phyloP scores from a whole-genome alignment of 2,888 invertebrate species.

The Hypena proboscidalis region DNA sequence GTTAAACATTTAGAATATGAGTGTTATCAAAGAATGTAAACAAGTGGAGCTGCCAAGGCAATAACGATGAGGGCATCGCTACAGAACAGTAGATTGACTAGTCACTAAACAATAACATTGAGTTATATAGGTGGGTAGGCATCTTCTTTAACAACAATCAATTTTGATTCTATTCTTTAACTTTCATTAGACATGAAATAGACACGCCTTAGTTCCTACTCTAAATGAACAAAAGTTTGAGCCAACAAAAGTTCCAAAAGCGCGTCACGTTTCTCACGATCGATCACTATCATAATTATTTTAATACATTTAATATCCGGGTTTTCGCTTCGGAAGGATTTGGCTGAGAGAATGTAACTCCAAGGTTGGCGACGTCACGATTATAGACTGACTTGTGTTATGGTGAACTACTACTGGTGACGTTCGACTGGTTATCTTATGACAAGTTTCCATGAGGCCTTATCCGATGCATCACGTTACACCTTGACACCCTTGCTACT shows the following conservation, averaged over 20 bases:
- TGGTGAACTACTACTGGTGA: constrained; percentile 17
- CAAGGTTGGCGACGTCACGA: constrained; percentile 68
- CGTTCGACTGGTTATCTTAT: constrained; percentile 7
- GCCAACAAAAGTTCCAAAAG: constrained; percentile 14
- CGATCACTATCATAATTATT: constrained; percentile 28
- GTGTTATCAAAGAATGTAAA: constrained; percentile 36
- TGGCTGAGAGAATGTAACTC: constrained; percentile 66
- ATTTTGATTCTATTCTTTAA: constrained; percentile 4
- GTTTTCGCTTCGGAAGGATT: constrained; percentile 48
- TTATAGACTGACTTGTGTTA: constrained; percentile 30
- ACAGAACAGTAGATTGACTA: constrained; percentile 11
- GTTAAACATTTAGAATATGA: constrained; percentile 21
- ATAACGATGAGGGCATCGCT: constrained; percentile 37
- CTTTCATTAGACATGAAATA: constrained; percentile 1
- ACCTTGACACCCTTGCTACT: constrained; percentile 70
- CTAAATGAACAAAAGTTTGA: neutral
- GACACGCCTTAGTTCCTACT: neutral
- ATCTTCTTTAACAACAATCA: constrained; percentile 3
- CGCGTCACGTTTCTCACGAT: constrained; percentile 30
- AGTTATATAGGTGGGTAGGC: constrained; percentile 11
- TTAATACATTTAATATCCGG: constrained; percentile 34
- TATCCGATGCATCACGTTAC: constrained; percentile 55
- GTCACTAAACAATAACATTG: constrained; percentile 36
- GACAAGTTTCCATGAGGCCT: constrained; percentile 21
- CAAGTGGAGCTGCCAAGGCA: constrained; percentile 35